phyloP scores from a whole-genome alignment of 1,140 invertebrate species.

The Drosophila parvula region DNA sequence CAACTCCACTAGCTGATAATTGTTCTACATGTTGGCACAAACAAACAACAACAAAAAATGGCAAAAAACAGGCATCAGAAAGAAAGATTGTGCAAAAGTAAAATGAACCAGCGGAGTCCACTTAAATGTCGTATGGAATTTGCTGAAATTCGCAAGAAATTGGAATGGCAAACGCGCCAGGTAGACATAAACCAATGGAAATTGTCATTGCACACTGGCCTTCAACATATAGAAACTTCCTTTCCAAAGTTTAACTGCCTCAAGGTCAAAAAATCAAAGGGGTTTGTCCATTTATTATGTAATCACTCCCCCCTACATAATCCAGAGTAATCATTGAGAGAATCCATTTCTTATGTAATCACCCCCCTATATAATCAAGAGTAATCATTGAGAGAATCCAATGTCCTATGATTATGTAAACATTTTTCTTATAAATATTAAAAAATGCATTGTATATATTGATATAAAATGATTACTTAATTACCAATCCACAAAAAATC shows the following conservation, averaged over 20 bases:
- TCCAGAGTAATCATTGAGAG: no score
- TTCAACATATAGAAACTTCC: not conserved
- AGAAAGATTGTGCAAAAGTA: constrained; percentile 33
- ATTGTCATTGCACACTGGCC: constrained; percentile 35
- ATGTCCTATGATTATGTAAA: no score
- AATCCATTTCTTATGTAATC: no score
- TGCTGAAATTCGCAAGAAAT: constrained; percentile 72
- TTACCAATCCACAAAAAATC: not conserved
- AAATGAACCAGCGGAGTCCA: constrained; percentile 47
- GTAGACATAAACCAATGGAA: constrained; percentile 28
- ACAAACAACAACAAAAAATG: not conserved
- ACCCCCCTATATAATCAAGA: no score
- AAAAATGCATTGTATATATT: no score
- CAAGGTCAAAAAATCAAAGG: constrained; percentile 4
- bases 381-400: no score
- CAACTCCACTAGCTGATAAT: constrained; percentile 30
- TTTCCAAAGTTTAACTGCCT: constrained; percentile 5
- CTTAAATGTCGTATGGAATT: constrained; percentile 66
- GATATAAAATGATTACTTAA: no score
- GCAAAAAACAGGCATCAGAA: not conserved
- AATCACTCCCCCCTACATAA: no score
- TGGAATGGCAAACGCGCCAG: constrained; percentile 33
- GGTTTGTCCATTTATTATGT: no score
- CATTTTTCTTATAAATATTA: no score
- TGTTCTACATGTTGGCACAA: not conserved